Evolutionary conservation across 1,140 invertebrate species (phyloP).

Genomic region (Trachelipus rathkii): DNA sequence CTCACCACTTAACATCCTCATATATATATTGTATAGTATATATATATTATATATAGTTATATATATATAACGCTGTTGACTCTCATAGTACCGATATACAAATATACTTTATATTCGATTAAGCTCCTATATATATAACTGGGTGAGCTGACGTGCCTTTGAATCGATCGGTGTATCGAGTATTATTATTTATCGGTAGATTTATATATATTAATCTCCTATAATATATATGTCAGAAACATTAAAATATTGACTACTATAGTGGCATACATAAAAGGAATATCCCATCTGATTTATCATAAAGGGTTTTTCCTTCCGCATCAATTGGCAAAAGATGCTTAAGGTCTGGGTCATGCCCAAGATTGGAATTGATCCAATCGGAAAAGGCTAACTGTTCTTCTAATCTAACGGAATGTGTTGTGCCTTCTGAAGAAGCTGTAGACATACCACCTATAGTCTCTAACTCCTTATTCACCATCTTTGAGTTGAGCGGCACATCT

Average conservation of each 20-base stretch:
- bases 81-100: no score
- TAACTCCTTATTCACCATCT: constrained; percentile 83
- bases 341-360: constrained; percentile 80
- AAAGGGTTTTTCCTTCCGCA: constrained; percentile 76
- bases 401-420: constrained; percentile 75
- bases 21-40: no score
- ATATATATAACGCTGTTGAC: no score
- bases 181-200: no score
- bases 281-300: constrained; percentile 95
- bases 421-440: constrained; percentile 78
- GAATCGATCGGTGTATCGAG: no score
- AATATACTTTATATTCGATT: no score
- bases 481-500: constrained; percentile 77
- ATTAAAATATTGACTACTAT: constrained; percentile 42
- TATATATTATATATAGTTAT: no score
- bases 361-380: constrained; percentile 96
- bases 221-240: not conserved
- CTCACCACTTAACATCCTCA: no score
- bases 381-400: constrained; percentile 97
- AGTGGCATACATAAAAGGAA: constrained; percentile 93
- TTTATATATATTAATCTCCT: no score
- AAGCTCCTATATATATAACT: no score
- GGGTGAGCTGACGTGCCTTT: no score
- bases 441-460: constrained; percentile 91
- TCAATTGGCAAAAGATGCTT: constrained; percentile 89